Percentiles rank a stretch among this genome's conserved stretches.
Conservation (phyloP, 1,140 invertebrate genomes). For the Oedothorax gibbosus region DNA sequence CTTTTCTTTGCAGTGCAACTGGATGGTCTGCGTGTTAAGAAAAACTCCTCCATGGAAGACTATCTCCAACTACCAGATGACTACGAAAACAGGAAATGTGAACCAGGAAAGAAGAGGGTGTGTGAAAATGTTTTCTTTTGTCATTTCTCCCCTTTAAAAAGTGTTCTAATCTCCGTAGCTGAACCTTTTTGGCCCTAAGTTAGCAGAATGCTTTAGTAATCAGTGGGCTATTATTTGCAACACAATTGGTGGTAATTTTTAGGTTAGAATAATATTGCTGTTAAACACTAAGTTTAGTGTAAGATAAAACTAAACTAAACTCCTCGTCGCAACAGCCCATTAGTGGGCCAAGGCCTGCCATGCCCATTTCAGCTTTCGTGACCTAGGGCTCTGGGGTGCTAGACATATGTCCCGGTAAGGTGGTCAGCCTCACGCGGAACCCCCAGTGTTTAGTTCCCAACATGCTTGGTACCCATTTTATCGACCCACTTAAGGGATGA, state of each 20-base stretch:
- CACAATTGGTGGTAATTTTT: neutral
- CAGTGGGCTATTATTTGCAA: too few relatives aligned
- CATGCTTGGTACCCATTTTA: too few relatives aligned
- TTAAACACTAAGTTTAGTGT: neutral
- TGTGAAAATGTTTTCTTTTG: slow-evolving; percentile 48
- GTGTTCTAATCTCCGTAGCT: neutral
- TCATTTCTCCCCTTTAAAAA: neutral
- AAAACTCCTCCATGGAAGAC: slow-evolving; percentile 80
- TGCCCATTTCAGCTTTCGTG: too few relatives aligned
- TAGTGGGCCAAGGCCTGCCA: too few relatives aligned
- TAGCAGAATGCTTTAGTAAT: too few relatives aligned
- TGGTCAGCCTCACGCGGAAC: too few relatives aligned
- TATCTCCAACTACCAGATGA: slow-evolving; percentile 88
- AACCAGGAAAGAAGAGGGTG: slow-evolving; percentile 90
- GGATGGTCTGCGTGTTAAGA: slow-evolving; percentile 78
- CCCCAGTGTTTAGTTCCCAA: too few relatives aligned
- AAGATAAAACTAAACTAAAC: neutral
- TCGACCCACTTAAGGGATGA: too few relatives aligned
- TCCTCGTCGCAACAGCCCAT: neutral
- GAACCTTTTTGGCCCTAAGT: neutral
- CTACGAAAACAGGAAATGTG: slow-evolving; percentile 75
- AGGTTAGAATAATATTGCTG: neutral
- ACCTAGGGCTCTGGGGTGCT: too few relatives aligned
- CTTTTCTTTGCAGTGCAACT: slow-evolving; percentile 79
- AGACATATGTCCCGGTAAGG: too few relatives aligned